Evolutionary conservation across 2,888 invertebrate genomes (phyloP).

Genomic region (Agonopterix heracliana): DNA sequence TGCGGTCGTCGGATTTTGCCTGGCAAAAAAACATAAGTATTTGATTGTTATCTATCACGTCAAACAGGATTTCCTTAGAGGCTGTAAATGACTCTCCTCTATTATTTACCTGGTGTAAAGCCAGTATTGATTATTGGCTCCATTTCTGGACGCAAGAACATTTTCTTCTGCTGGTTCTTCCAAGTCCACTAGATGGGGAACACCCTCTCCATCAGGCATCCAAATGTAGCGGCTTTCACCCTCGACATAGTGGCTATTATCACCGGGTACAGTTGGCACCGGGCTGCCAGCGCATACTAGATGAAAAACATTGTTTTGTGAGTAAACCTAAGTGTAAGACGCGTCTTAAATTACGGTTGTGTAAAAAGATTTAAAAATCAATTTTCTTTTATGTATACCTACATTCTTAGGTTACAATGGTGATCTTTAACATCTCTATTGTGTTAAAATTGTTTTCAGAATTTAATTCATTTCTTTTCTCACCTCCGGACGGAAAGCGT

Average conservation of each 20-base stretch:
- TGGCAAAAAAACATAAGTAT: slow-evolving; percentile 7
- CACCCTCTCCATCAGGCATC: slow-evolving; percentile 43
- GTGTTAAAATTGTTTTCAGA: too few relatives aligned
- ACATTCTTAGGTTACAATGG: too few relatives aligned
- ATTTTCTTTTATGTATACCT: too few relatives aligned
- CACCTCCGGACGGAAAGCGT: too few relatives aligned
- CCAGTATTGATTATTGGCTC: slow-evolving; percentile 34
- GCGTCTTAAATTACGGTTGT: too few relatives aligned
- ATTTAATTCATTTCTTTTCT: too few relatives aligned
- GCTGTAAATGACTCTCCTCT: slow-evolving; percentile 17
- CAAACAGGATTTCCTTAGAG: slow-evolving; percentile 9
- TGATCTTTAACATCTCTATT: too few relatives aligned
- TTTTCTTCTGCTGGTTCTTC: slow-evolving; percentile 31
- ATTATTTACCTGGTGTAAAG: slow-evolving; percentile 26
- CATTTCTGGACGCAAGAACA: slow-evolving; percentile 31
- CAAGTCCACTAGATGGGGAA: slow-evolving; percentile 33
- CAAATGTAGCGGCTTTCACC: slow-evolving; percentile 60
- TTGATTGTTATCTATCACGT: slow-evolving; percentile 18
- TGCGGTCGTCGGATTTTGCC: slow-evolving; percentile 34
- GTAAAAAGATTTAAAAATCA: too few relatives aligned
- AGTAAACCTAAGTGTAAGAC: too few relatives aligned
- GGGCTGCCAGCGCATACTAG: slow-evolving; percentile 35
- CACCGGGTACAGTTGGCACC: slow-evolving; percentile 44
- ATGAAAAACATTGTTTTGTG: neutral
- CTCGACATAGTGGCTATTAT: slow-evolving; percentile 61